Evolutionary conservation across 2,888 invertebrate species (phyloP).

Genomic region (Drosophila subquinaria): DNA sequence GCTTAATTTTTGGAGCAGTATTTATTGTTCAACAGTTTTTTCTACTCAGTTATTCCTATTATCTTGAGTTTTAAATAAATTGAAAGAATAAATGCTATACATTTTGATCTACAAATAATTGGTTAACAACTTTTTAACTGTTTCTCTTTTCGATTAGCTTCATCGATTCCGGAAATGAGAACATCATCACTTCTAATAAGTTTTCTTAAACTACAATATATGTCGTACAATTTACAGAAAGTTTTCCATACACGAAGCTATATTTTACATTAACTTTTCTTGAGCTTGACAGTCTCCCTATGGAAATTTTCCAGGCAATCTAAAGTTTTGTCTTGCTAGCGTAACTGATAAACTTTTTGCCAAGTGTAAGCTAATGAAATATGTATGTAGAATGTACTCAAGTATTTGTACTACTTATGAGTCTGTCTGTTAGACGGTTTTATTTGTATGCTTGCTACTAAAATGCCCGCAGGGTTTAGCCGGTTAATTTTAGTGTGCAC

Average conservation of each 20-base stretch:
- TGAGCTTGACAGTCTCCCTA: neutral
- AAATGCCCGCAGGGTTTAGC: constrained; percentile 63
- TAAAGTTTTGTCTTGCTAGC: constrained; percentile 5
- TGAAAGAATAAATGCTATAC: neutral
- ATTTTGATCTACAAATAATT: neutral
- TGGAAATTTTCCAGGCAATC: constrained; percentile 1
- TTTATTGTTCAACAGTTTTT: no score
- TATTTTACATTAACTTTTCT: neutral
- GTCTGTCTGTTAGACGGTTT: constrained; percentile 54
- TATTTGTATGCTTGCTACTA: constrained; percentile 62
- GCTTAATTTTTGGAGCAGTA: no score
- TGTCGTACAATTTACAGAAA: neutral
- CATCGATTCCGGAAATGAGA: neutral
- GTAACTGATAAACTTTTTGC: constrained; percentile 18
- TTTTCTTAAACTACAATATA: neutral
- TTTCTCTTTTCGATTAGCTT: neutral
- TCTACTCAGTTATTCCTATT: neutral
- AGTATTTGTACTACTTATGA: constrained; percentile 19
- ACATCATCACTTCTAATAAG: neutral
- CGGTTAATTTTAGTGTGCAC: constrained; percentile 67
- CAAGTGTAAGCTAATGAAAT: constrained; percentile 42
- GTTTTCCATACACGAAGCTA: neutral
- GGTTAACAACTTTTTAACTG: neutral
- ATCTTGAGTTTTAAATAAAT: neutral
- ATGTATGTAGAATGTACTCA: constrained; percentile 21